A percentile compares a stretch with the other conserved stretches of the same genome.
These are phyloP conservation scores for Sciaenops ocellatus DNA, from an alignment of 2,797 vertebrate genomes.

Conservation along the genomic window DNA sequence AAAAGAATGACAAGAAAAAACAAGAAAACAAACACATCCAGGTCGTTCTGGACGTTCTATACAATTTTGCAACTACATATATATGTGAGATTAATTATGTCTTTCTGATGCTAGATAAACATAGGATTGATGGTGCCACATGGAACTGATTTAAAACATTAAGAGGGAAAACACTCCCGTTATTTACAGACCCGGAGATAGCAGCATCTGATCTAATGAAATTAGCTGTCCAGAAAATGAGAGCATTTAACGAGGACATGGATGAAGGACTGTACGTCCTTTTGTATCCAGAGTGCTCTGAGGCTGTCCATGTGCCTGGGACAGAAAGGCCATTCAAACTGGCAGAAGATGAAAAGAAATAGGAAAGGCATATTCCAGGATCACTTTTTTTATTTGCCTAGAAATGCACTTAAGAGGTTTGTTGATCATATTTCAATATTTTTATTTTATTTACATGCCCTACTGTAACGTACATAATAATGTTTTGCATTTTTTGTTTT, in stretches of 20 bases:
- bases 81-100: neutral
- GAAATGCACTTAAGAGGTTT: constrained; percentile 13
- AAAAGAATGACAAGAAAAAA: too few relatives aligned
- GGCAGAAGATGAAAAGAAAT: constrained; percentile 18
- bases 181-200: neutral
- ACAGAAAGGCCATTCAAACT: constrained; percentile 26
- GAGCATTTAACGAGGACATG: constrained; percentile 16
- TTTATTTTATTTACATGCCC: neutral
- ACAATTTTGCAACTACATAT: too few relatives aligned
- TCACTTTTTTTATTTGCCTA: constrained; percentile 23
- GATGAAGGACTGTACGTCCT: constrained; percentile 5
- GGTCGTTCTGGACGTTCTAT: too few relatives aligned
- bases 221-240: constrained; percentile 10
- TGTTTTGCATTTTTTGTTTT: constrained; percentile 1
- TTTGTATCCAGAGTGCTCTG: constrained; percentile 34
- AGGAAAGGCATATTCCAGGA: constrained; percentile 19
- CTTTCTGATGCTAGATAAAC: constrained; percentile 2
- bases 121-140: constrained; percentile 5
- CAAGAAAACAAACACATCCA: too few relatives aligned
- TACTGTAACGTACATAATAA: neutral
- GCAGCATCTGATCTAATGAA: neutral
- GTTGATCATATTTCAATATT: constrained; percentile 1
- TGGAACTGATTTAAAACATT: neutral
- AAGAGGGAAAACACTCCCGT: neutral
- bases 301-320: constrained; percentile 35